phyloP scores from a whole-genome alignment of 2,888 invertebrate species.

The Coecobrya sp. region DNA sequence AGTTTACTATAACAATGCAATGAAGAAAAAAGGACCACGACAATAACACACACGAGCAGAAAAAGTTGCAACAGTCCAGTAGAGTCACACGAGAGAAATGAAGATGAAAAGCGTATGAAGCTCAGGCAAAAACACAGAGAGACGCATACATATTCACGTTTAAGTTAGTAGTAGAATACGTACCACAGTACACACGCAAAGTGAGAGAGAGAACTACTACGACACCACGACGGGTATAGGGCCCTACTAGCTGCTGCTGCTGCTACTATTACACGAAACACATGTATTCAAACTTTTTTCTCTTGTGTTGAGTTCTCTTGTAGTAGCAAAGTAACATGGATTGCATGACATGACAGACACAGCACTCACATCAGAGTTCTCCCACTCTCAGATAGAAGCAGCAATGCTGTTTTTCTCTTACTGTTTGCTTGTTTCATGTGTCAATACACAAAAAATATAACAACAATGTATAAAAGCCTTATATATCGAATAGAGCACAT shows the following conservation, averaged over 20 bases:
- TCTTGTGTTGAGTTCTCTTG: slow-evolving; percentile 16
- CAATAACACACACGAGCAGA: slow-evolving; percentile 56
- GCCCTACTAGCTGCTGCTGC: background rate
- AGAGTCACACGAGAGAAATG: slow-evolving; percentile 78
- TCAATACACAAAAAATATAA: slow-evolving; percentile 8
- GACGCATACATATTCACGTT: slow-evolving; percentile 18
- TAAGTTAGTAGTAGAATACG: background rate
- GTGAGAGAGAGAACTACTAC: background rate
- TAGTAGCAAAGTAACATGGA: slow-evolving; percentile 33
- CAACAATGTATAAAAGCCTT: background rate
- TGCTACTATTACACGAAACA: slow-evolving; percentile 28
- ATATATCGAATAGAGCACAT: background rate
- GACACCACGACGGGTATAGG: background rate
- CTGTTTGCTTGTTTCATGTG: slow-evolving; percentile 46
- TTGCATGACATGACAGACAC: slow-evolving; percentile 52
- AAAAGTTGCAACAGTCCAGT: slow-evolving; percentile 77
- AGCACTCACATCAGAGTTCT: background rate
- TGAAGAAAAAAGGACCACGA: slow-evolving; percentile 8
- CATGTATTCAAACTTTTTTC: slow-evolving; percentile 34
- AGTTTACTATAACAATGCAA: slow-evolving; percentile 55
- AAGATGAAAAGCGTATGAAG: slow-evolving; percentile 75
- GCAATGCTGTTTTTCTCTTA: slow-evolving; percentile 58
- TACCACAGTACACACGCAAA: background rate
- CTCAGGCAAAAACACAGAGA: slow-evolving; percentile 69
- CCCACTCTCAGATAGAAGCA: slow-evolving; percentile 1